phyloP scores from a whole-genome alignment of 2,888 invertebrate species.

The Dicycla oo region DNA sequence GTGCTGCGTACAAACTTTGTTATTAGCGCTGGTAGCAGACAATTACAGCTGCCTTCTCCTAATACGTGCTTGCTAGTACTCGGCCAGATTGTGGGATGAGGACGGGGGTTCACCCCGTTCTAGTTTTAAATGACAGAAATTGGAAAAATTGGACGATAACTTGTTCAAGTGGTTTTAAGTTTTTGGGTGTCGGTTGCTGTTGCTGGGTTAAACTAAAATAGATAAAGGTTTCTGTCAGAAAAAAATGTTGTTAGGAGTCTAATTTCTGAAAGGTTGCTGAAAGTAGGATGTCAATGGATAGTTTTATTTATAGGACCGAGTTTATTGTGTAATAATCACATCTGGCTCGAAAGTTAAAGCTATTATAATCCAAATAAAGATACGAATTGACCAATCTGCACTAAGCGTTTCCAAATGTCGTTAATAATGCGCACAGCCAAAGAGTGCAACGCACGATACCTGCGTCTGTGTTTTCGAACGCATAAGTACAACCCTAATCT shows the following conservation, averaged over 20 bases:
- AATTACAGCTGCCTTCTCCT: slow-evolving; percentile 62
- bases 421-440: too few relatives aligned
- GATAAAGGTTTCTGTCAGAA: neutral
- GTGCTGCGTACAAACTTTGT: slow-evolving; percentile 67
- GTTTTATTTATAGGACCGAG: neutral
- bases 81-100: slow-evolving; percentile 18
- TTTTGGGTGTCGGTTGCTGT: neutral
- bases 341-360: neutral
- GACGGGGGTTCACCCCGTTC: slow-evolving; percentile 1
- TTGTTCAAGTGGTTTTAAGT: neutral
- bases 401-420: too few relatives aligned
- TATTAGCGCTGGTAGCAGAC: slow-evolving; percentile 66
- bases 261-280: neutral
- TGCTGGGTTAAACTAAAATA: neutral
- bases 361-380: neutral
- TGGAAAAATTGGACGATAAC: neutral
- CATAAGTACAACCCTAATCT: too few relatives aligned
- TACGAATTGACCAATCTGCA: too few relatives aligned
- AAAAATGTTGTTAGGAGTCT: neutral
- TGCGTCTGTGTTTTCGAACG: too few relatives aligned
- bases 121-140: slow-evolving; percentile 19
- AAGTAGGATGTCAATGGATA: neutral
- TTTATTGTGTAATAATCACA: neutral
- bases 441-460: too few relatives aligned
- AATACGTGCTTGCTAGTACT: slow-evolving; percentile 45